These are phyloP conservation scores for Chrysoperla carnea DNA, from an alignment of 1,140 invertebrate genomes.

Conservation along the genomic window DNA sequence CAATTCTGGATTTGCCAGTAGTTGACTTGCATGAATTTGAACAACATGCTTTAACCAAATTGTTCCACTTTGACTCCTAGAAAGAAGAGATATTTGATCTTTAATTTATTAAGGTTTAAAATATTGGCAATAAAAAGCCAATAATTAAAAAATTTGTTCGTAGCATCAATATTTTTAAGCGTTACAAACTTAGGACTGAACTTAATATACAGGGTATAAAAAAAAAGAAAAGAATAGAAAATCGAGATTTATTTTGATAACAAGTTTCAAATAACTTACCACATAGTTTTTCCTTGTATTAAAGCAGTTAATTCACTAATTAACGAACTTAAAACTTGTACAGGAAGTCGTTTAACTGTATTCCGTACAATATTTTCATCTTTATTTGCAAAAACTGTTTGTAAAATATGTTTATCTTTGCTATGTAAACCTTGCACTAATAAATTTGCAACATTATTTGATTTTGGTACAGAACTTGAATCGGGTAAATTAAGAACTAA, in stretches of 20 bases:
- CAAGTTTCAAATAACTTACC: slow-evolving; percentile 27
- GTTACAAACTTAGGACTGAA: no score
- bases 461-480: slow-evolving; percentile 24
- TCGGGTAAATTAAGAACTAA: slow-evolving; percentile 31
- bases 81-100: slow-evolving; percentile 14
- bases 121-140: no score
- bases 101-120: no score
- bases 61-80: slow-evolving; percentile 35
- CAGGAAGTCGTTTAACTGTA: slow-evolving; percentile 39
- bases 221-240: no score
- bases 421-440: slow-evolving; percentile 61
- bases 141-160: no score
- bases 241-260: no score
- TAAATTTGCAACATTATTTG: slow-evolving; percentile 51
- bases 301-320: slow-evolving; percentile 38
- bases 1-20: slow-evolving; percentile 36
- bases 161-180: no score
- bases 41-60: slow-evolving; percentile 39
- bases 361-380: slow-evolving; percentile 36
- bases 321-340: slow-evolving; percentile 38
- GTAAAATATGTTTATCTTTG: slow-evolving; percentile 44
- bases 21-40: slow-evolving; percentile 37
- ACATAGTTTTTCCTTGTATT: slow-evolving; percentile 36
- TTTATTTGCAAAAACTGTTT: slow-evolving; percentile 31
- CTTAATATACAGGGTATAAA: no score